Base-by-base conservation (phyloP, 2,888 invertebrate species). In the Coenonympha arcania region DNA sequence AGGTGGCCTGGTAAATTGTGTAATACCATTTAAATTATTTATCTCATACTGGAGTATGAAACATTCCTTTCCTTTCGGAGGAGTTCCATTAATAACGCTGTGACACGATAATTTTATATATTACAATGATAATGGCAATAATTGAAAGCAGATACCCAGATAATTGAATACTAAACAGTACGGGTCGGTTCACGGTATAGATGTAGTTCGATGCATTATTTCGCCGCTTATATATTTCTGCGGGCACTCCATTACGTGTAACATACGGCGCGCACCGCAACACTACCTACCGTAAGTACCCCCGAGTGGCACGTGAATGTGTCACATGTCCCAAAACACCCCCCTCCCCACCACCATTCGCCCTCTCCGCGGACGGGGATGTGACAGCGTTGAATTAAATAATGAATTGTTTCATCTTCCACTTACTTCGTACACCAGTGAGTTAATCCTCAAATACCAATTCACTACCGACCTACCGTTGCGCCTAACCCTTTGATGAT, bases 301-400 rank as follows among this genome's bases (percentile, higher is more conserved):
- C 73, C 71, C 73, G 68, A 60, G 76, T 65, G 72, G 64, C 70
- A 69, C 73, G 77, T 69, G 79, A 82, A 81, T 79, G 79, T 80
- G 82, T 82, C 80, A 79, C 76, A 66, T 72, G 76, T 73, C 69
- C 69, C 67, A 57, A 62, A 61, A 65, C 72, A 62, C 66, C 66
- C 66, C 63, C 60, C 49, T 47, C 59, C 57, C 61, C n/a, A n/a
- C n/a, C n/a, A n/a, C n/a, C n/a, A n/a, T n/a, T n/a, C n/a, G n/a
- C n/a, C n/a, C 50, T 56, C 62, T 56, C 55, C 61, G 37, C 43
- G 31, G 28, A 57, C 52, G 65, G 69, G 69, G 73, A 65, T 67
- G 71, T 62, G 62, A 64, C 68, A 60, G 44, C 36, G 36, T 45
- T 51, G 30, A 51, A 54, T 51, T 49, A 49, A 55, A 52, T 50